Conservation (phyloP, 2,113 vertebrate genomes). For the Hirundichthys speculiger region DNA sequence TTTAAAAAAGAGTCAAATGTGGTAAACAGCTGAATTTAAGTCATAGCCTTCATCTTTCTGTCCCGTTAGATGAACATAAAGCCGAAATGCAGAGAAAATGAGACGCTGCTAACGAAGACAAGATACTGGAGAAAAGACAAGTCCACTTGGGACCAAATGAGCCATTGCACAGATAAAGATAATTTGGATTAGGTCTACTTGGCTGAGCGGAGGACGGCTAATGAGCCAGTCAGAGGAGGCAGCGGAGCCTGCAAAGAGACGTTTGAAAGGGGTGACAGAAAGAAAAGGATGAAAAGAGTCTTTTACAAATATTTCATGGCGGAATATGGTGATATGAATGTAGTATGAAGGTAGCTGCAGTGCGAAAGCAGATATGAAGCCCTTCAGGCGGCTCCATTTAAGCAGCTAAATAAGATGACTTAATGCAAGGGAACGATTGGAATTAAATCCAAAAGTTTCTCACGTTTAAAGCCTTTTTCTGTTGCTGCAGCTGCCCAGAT, state of each 20-base stretch:
- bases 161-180: slow-evolving; percentile 1
- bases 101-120: not conserved
- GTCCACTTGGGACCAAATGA: slow-evolving; percentile 12
- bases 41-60: too few relatives aligned
- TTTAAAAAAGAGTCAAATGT: not conserved
- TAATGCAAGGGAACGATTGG: too few relatives aligned
- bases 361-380: not conserved
- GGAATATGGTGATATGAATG: not conserved
- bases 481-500: too few relatives aligned
- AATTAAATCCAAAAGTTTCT: too few relatives aligned
- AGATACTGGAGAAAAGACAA: not conserved
- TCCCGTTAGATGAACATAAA: not conserved
- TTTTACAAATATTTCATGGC: not conserved
- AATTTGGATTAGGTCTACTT: slow-evolving; percentile 13
- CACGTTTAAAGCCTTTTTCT: too few relatives aligned
- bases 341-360: not conserved
- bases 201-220: slow-evolving; percentile 22
- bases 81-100: slow-evolving; percentile 6
- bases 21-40: too few relatives aligned
- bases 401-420: too few relatives aligned
- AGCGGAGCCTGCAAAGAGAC: not conserved
- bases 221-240: not conserved
- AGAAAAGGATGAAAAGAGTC: not conserved
- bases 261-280: too few relatives aligned
- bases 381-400: too few relatives aligned